These are phyloP conservation scores for Heliconius cydno DNA, from an alignment of 2,888 invertebrate genomes.

Conservation along the genomic window DNA sequence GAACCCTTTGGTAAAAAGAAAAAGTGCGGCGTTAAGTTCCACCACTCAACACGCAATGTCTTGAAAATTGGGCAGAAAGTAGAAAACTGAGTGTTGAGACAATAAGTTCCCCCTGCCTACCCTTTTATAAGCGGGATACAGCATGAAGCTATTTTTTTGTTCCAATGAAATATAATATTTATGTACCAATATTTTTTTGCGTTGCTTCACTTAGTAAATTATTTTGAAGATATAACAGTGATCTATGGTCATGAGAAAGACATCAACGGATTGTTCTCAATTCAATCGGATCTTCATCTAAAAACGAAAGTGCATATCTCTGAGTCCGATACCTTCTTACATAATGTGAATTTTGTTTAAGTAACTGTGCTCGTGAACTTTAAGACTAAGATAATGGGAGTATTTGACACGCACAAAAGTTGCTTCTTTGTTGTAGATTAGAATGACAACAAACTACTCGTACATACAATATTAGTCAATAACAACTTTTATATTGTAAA, in stretches of 20 bases:
- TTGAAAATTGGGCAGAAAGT: no score
- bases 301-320: constrained; percentile 45
- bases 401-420: constrained; percentile 37
- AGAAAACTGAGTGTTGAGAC: no score
- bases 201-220: constrained; percentile 49
- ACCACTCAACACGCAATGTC: no score
- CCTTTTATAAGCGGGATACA: no score
- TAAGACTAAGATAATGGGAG: constrained; percentile 53
- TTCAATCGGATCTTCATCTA: constrained; percentile 50
- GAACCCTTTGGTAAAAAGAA: no score
- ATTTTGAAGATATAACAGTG: constrained; percentile 49
- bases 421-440: constrained; percentile 24
- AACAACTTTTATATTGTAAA: not conserved
- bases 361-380: constrained; percentile 58
- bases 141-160: not conserved
- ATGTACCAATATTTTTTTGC: not conserved
- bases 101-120: no score
- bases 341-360: constrained; percentile 57
- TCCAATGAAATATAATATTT: not conserved
- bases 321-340: constrained; percentile 47
- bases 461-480: constrained; percentile 4
- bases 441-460: not conserved
- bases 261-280: constrained; percentile 49
- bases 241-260: constrained; percentile 62
- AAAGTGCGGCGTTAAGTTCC: no score